phyloP scores from a whole-genome alignment of 2,113 vertebrate genomes.

The Psilopsiagon aurifrons region DNA sequence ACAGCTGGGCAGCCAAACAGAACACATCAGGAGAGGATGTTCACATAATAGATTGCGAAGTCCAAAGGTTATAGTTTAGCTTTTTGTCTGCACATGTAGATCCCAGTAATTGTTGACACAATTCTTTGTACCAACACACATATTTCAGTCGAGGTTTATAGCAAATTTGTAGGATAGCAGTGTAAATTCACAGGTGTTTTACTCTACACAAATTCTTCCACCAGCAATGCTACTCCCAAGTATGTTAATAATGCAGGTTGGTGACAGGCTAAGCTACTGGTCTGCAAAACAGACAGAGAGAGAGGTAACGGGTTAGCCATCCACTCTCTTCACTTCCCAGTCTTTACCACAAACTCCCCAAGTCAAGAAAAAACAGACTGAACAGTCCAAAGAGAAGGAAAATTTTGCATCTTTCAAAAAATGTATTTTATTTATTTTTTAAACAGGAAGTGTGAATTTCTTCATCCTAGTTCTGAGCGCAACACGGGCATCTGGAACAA shows the following conservation, averaged over 20 bases:
- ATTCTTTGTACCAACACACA: not conserved
- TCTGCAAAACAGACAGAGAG: not conserved
- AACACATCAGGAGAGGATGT: not conserved
- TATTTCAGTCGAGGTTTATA: not conserved
- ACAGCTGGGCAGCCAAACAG: not conserved
- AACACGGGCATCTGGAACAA: fast-evolving
- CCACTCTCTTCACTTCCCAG: not conserved
- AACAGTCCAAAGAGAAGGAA: not conserved
- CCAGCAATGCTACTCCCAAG: not conserved
- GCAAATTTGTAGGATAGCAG: not conserved
- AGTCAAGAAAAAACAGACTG: not conserved
- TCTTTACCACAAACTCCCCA: not conserved
- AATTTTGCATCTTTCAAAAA: not conserved
- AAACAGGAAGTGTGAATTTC: not conserved
- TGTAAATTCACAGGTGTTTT: not conserved
- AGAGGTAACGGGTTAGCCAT: not conserved
- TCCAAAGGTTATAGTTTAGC: not conserved
- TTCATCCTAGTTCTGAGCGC: not conserved
- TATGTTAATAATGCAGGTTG: not conserved
- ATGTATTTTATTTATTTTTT: not conserved
- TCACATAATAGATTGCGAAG: not conserved
- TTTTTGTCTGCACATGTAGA: not conserved
- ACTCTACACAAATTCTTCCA: not conserved
- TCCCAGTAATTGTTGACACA: not conserved
- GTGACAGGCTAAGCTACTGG: not conserved